A percentile compares a stretch with the other conserved stretches of the same genome.
Conservation (phyloP, 2,113 vertebrate genomes). For the Pachycephala philippinensis region DNA sequence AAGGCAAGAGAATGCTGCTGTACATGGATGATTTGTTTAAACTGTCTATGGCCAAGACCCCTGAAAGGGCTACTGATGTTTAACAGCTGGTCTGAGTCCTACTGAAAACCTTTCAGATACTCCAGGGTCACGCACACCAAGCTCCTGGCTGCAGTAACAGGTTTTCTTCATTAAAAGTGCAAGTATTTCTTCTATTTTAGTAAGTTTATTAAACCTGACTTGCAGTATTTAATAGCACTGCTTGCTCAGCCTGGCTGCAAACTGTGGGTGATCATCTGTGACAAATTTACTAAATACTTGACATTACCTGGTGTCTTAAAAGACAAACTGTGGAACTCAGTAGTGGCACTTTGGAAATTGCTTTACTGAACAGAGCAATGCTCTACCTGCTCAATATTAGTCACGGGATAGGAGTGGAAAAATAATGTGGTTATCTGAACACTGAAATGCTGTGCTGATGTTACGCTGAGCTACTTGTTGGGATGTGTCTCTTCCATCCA, state of each 20-base stretch:
- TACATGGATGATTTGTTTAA: background rate
- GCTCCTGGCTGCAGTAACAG: background rate
- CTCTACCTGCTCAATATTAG: background rate
- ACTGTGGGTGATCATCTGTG: rapidly evolving
- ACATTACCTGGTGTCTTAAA: background rate
- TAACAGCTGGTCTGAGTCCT: background rate
- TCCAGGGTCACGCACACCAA: background rate
- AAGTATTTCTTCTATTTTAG: background rate
- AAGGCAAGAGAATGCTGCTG: background rate
- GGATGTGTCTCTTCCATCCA: background rate
- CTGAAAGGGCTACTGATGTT: background rate
- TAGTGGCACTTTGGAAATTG: background rate
- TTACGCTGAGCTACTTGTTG: background rate
- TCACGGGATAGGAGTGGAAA: background rate
- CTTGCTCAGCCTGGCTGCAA: background rate
- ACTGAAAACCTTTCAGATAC: background rate
- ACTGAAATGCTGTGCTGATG: background rate
- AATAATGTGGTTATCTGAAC: background rate
- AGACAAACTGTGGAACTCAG: background rate
- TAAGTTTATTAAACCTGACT: background rate
- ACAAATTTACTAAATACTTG: background rate
- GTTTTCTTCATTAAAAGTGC: background rate
- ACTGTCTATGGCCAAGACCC: background rate
- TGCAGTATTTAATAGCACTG: background rate
- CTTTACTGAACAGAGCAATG: background rate